Evolutionary conservation across 53 echinoderm and acorn worm genomes (phyloP), one percentile per base, ranked within the genome.

Genomic region (Paracentrotus lividus): DNA sequence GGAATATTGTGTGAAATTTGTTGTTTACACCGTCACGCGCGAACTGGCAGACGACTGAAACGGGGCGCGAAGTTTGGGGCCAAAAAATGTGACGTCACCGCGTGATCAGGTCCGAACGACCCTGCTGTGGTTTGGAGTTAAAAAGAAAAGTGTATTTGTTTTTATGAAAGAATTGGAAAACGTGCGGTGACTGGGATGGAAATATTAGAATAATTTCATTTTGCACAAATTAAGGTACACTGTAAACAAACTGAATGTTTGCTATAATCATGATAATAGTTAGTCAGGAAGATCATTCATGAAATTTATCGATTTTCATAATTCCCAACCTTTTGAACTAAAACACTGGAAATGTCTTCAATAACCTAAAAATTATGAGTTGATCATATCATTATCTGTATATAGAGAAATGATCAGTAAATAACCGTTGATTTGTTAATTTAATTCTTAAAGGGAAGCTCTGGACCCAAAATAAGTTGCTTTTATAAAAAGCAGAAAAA

Each of bases 21-120:
- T 3, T 72, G 72, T 72, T 72, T 72, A 72, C 72, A 38, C 38
- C 72, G 72, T 72, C 40, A 15, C 72, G n/a, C n/a, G n/a, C n/a
- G 72, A 32, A 3, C 72, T 15, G 21, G 51, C 72, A 40, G 21
- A 40, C 72, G 7, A 20, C 40, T 38, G 36, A 72, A 72, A 72
- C 72, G 72, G 40, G 72, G 72, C 72, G 36, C 40, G 72, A 72
- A 72, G 36, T 72, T 72, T 20, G 72, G 72, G 36, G 72, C 72
- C 40, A 72, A 5, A n/a, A 20, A 72, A 38, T 72, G 20, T 72
- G 72, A 72, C 72, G 72, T 72, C 72, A 72, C 40, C 7, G 32
- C 18, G 32, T 40, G 20, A 72, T 40, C 72, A 4, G 72, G 38
- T 16, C 38, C n/a, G n/a, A n/a, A n/a, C n/a, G n/a, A n/a, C n/a